Conservation (phyloP, 2,888 invertebrate genomes). For the Cotesia congregata region DNA sequence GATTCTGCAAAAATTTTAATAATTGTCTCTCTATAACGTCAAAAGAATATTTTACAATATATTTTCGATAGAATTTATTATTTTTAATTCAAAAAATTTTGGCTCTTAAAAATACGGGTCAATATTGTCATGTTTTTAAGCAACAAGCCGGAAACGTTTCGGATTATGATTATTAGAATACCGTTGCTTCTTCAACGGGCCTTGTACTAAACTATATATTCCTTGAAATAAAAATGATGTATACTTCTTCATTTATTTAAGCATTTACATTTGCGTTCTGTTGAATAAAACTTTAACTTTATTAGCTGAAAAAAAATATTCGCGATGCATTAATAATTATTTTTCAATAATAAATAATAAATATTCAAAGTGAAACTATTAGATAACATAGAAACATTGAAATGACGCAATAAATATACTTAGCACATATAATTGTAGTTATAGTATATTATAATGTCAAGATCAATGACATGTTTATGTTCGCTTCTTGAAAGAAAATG, state of each 20-base stretch:
- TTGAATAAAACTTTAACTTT: not conserved
- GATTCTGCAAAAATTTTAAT: too few relatives aligned
- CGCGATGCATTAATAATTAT: too few relatives aligned
- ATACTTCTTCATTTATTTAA: not conserved
- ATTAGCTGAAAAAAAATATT: too few relatives aligned
- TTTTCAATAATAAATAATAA: too few relatives aligned
- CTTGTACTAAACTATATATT: constrained; percentile 24
- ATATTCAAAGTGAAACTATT: too few relatives aligned
- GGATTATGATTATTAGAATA: constrained; percentile 61
- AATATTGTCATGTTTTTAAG: constrained; percentile 46
- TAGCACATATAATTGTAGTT: too few relatives aligned
- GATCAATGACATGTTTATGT: not conserved
- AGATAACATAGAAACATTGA: too few relatives aligned
- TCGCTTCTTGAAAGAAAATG: not conserved
- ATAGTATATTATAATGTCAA: too few relatives aligned
- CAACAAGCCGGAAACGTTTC: constrained; percentile 63
- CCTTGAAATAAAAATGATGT: not conserved
- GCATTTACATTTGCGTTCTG: not conserved
- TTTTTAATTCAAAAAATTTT: not conserved
- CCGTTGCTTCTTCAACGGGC: constrained; percentile 56
- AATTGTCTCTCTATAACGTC: too few relatives aligned
- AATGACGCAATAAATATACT: too few relatives aligned
- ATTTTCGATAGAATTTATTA: not conserved
- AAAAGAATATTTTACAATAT: too few relatives aligned
- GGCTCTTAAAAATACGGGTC: constrained; percentile 32